A percentile compares a stretch with the other conserved stretches of the same genome.
Evolutionary conservation across 2,113 vertebrate species (phyloP).

Genomic region (Verasper variegatus): DNA sequence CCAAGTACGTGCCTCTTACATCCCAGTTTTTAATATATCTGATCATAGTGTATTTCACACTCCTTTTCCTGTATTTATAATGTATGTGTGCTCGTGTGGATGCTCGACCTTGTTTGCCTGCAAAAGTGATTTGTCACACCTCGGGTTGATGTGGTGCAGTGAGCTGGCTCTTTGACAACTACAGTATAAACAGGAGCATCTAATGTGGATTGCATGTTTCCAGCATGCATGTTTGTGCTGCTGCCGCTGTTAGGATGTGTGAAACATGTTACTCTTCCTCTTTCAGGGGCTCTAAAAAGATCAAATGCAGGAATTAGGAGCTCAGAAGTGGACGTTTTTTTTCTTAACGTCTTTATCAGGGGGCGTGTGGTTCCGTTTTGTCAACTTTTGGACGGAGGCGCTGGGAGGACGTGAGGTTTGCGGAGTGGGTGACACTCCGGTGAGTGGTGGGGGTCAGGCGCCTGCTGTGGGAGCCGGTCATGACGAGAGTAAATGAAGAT

Average conservation of each 20-base stretch:
- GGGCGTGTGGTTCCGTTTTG: conserved; percentile 11
- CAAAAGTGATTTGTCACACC: conserved; percentile 57
- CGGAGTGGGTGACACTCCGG: conserved; percentile 47
- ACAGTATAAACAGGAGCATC: conserved; percentile 40
- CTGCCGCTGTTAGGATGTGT: conserved; percentile 4
- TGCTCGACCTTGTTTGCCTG: conserved; percentile 58
- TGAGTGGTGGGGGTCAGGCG: conserved; percentile 43
- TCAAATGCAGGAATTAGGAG: background rate
- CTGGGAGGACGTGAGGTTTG: conserved; percentile 18
- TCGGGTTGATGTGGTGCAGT: conserved; percentile 55
- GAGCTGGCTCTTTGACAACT: conserved; percentile 55
- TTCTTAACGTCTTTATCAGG: background rate
- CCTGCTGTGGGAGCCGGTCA: conserved; percentile 22
- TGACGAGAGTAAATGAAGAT: conserved; percentile 36
- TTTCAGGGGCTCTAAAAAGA: conserved; percentile 5
- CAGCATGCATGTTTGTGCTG: conserved; percentile 7
- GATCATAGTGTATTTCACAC: conserved; percentile 58
- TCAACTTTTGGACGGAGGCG: conserved; percentile 31
- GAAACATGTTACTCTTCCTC: conserved; percentile 12
- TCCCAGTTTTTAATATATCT: conserved; percentile 33
- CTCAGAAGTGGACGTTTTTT: conserved; percentile 9
- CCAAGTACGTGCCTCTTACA: background rate
- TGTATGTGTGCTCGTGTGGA: conserved; percentile 14
- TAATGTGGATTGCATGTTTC: conserved; percentile 49
- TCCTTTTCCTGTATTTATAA: conserved; percentile 41